Conservation (phyloP, 37 sponge, comb jelly and placozoan genomes). For the Oopsacas minuta region DNA sequence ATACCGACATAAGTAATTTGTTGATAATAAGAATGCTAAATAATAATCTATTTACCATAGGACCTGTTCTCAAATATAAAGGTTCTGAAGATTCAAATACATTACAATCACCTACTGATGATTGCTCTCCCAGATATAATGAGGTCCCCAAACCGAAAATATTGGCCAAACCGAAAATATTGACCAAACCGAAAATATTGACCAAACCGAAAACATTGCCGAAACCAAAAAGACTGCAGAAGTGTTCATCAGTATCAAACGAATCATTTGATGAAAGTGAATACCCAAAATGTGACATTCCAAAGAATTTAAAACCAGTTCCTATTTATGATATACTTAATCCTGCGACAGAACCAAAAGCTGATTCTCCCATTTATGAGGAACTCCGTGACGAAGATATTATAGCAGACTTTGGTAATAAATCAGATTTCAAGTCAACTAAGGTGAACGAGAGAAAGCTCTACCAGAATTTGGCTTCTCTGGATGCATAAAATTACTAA, state of each 20-base stretch:
- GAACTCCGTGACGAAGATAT: neutral
- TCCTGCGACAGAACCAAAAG: neutral
- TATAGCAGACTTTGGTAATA: neutral
- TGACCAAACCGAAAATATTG: neutral
- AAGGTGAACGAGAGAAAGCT: neutral
- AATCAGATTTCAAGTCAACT: neutral
- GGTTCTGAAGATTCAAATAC: neutral
- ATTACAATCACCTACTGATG: neutral
- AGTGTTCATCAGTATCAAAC: neutral
- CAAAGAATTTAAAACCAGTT: neutral
- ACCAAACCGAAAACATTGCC: neutral
- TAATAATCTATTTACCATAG: too few relatives aligned
- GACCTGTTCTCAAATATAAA: neutral
- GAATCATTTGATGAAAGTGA: neutral
- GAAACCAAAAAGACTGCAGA: neutral
- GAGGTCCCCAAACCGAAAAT: too few relatives aligned
- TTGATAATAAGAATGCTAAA: too few relatives aligned
- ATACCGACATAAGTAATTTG: too few relatives aligned
- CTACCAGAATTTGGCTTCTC: neutral
- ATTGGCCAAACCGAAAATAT: neutral
- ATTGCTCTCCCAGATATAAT: neutral
- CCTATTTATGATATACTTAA: neutral
- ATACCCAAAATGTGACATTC: neutral
- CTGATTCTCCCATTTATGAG: neutral
- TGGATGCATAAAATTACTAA: neutral